Evolutionary conservation across 2,888 invertebrate species (phyloP), one percentile per base, ranked within the genome.

Genomic region (Selenia dentaria): DNA sequence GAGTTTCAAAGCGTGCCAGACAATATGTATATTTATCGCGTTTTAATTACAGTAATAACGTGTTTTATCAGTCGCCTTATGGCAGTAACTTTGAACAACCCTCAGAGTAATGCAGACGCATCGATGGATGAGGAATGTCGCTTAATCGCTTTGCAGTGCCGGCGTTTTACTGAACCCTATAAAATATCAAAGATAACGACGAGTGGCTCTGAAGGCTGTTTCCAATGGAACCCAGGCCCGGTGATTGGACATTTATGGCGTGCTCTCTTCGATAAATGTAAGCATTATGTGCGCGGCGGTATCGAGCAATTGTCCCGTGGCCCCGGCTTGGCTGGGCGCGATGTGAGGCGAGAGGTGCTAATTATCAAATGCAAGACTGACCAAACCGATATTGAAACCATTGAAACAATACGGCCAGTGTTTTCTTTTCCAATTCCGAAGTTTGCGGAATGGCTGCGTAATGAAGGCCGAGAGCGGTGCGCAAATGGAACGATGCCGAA

Each of bases 141-240:
- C 80, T 79, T 80, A 79, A 83, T 83, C 82, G 79, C 82, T 79
- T 78, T 76, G 81, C 82, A 83, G 81, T 70, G 84, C 83, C 85
- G 86, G 75, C 84, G 79, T 85, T 90, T 90, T 89, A 90, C 88
- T 76, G 89, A 79, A 85, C 81, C 77, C 88, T 87, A 90, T 90
- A 90, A 90, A 90, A 87, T 87, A 83, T 86, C 81, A 80, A 82
- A 88, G 89, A 90, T 90, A 89, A 89, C 86, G 87, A 84, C 84
- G 80, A 81, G 74, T 79, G 78, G 74, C 76, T 77, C 70, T 75
- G 79, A 77, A 73, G 74, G 74, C 64, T 71, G 70, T 77, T 67
- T 70, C 74, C 72, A 79, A 75, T 79, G 77, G 76, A 73, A 70
- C 64, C 73, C 64, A 69, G 64, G 66, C 51, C 62, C 74, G 61